A percentile compares a stretch with the other conserved stretches of the same genome.
These are phyloP conservation scores for Coregonus clupeaformis DNA, from an alignment of 2,113 vertebrate genomes.

Conservation along the genomic window DNA sequence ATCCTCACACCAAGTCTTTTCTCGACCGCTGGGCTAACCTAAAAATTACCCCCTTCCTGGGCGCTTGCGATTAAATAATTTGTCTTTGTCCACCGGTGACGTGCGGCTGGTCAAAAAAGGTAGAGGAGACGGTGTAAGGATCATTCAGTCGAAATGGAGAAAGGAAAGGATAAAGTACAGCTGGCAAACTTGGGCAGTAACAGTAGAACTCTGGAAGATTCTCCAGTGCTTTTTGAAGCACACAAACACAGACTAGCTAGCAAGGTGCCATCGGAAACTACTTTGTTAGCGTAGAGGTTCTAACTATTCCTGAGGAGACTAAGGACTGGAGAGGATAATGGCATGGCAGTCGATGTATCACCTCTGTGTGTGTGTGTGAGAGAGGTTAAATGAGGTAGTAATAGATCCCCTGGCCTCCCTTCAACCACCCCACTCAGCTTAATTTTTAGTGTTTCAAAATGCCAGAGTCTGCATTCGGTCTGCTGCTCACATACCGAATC, in stretches of 20 bases:
- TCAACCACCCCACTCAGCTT: background rate
- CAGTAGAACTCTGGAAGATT: no score
- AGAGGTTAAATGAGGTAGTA: background rate
- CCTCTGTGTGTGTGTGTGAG: background rate
- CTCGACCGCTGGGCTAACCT: slow-evolving; percentile 56
- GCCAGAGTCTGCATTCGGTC: background rate
- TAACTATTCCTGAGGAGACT: no score
- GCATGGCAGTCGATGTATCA: no score
- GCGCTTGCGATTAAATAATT: slow-evolving; percentile 57
- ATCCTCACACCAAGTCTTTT: slow-evolving; percentile 34
- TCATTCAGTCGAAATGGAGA: no score
- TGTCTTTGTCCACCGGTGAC: slow-evolving; percentile 61
- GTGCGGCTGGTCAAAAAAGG: background rate
- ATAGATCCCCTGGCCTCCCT: background rate
- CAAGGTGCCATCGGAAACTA: no score
- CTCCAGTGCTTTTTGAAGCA: no score
- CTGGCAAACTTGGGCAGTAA: background rate
- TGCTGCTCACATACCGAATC: background rate
- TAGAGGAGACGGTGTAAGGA: background rate
- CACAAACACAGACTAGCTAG: no score
- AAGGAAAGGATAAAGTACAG: background rate
- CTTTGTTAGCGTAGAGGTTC: no score
- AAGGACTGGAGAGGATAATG: no score
- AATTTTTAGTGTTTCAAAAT: background rate
- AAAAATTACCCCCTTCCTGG: slow-evolving; percentile 69